Percentiles rank a stretch among this genome's conserved stretches.
These are phyloP conservation scores for Ophion ellenae DNA, from an alignment of 2,888 invertebrate genomes.

Conservation along the genomic window DNA sequence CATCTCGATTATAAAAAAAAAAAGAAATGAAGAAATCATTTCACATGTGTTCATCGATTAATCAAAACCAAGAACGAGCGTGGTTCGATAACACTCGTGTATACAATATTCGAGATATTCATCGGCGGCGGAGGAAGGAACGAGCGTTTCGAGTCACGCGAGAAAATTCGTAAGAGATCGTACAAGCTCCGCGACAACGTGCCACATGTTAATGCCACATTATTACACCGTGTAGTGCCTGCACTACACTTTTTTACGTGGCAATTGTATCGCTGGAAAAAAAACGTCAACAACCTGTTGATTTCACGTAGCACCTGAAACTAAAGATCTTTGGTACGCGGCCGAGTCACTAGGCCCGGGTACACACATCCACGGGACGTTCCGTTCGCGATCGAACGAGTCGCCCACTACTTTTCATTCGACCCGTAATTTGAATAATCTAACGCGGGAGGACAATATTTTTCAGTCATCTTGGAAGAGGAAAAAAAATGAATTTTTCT, in stretches of 20 bases:
- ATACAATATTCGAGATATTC: conserved; percentile 42
- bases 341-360: conserved; percentile 10
- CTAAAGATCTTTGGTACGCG: conserved; percentile 32
- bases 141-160: conserved; percentile 40
- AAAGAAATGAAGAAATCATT: neutral
- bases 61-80: conserved; percentile 20
- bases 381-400: conserved; percentile 3
- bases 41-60: neutral
- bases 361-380: conserved; percentile 1
- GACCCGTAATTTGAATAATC: too few relatives aligned
- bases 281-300: conserved; percentile 68
- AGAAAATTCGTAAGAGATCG: conserved; percentile 51
- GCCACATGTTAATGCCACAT: conserved; percentile 17
- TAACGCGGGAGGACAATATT: too few relatives aligned
- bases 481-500: neutral
- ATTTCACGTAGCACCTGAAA: conserved; percentile 59
- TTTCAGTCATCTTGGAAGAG: too few relatives aligned
- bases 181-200: conserved; percentile 18
- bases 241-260: conserved; percentile 23
- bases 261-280: conserved; percentile 58
- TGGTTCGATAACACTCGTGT: conserved; percentile 25
- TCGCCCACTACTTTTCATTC: neutral
- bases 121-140: conserved; percentile 28
- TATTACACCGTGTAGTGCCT: conserved; percentile 4
- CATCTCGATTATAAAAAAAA: too few relatives aligned